These are phyloP conservation scores for Furcula furcula DNA, from an alignment of 2,888 invertebrate genomes.

Conservation along the genomic window DNA sequence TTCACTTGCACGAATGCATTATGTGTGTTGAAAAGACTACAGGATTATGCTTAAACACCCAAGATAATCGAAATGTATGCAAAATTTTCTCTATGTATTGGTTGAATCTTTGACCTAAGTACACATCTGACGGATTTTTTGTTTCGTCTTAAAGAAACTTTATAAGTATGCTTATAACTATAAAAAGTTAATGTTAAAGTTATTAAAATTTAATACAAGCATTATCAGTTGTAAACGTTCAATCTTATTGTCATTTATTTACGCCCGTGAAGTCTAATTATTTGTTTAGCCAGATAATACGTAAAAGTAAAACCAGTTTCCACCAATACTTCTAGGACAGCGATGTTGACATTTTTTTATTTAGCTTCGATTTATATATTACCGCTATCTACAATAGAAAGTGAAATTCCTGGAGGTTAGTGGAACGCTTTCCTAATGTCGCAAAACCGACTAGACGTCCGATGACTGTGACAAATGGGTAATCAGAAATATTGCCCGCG, in stretches of 20 bases:
- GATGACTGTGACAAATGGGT: constrained; percentile 49
- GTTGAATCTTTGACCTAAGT: no score
- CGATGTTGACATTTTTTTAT: not conserved
- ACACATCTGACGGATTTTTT: no score
- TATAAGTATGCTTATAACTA: no score
- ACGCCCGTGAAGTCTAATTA: not conserved
- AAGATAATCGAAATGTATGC: no score
- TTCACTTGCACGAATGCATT: not conserved
- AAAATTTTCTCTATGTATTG: no score
- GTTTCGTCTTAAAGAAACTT: no score
- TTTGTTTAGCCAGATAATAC: not conserved
- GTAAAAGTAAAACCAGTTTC: not conserved
- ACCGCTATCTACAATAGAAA: constrained; percentile 55
- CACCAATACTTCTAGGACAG: not conserved
- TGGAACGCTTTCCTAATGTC: constrained; percentile 53
- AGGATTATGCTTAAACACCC: not conserved
- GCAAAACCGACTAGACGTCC: constrained; percentile 33
- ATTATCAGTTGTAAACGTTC: no score
- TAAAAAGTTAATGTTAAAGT: no score
- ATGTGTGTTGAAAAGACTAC: not conserved
- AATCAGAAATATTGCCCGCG: constrained; percentile 32
- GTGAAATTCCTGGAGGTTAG: constrained; percentile 53
- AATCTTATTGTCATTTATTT: no score
- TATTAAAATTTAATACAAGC: no score
- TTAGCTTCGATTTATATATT: constrained; percentile 1